Evolutionary conservation across 2,113 vertebrate species (phyloP).

Genomic region (Falco punctatus): DNA sequence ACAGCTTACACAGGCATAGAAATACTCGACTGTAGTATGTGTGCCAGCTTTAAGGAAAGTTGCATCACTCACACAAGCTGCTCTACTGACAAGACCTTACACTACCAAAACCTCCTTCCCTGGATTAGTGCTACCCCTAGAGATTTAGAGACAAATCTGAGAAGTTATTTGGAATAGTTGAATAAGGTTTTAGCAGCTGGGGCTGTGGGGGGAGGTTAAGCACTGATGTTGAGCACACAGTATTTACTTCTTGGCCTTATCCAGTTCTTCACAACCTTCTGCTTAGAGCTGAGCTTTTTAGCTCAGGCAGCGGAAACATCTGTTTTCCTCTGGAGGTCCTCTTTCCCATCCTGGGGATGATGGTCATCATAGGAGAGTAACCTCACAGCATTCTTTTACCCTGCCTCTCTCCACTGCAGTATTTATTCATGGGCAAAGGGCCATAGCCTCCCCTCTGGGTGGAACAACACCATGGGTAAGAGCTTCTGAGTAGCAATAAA

Average conservation of each 20-base stretch:
- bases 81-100: not conserved
- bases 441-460: not conserved
- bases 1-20: not conserved
- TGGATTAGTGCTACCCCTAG: conserved; percentile 6
- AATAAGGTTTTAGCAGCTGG: not conserved
- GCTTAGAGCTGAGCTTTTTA: not conserved
- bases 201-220: not conserved
- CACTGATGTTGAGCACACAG: not conserved
- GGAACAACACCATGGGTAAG: not conserved
- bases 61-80: not conserved
- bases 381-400: not conserved
- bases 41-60: not conserved
- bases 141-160: not conserved
- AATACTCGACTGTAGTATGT: accelerated
- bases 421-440: not conserved
- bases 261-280: not conserved
- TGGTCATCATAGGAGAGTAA: not conserved
- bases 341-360: not conserved
- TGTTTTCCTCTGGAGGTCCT: not conserved
- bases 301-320: not conserved
- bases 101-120: not conserved
- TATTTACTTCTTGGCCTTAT: not conserved
- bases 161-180: not conserved
- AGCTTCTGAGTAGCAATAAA: not conserved
- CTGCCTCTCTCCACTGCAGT: not conserved